Conservation (phyloP, 2,797 vertebrate species). For the Myotis vivesi region DNA sequence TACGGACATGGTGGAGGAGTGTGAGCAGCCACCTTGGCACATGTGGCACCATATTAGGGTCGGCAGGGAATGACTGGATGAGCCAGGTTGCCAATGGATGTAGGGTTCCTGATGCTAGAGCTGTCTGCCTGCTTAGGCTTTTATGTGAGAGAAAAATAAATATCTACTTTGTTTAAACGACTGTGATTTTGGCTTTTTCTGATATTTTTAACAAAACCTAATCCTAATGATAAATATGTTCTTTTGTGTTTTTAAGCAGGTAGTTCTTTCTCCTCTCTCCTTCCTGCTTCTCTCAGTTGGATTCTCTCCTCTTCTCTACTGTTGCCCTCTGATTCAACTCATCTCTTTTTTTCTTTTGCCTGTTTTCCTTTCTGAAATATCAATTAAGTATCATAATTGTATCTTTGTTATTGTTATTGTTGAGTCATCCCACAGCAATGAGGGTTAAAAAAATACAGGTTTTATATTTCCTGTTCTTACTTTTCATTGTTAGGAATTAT, state of each 20-base stretch:
- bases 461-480: not conserved
- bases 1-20: not conserved
- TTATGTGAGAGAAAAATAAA: not conserved
- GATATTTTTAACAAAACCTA: not conserved
- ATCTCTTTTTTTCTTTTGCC: not conserved
- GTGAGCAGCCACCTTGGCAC: not conserved
- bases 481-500: constrained; percentile 5
- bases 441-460: not conserved
- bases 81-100: not conserved
- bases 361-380: not conserved
- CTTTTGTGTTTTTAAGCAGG: not conserved
- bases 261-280: not conserved
- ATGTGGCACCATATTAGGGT: accelerated
- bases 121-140: not conserved
- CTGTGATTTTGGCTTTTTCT: not conserved
- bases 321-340: not conserved
- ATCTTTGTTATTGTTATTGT: not conserved
- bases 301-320: not conserved
- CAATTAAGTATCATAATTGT: not conserved
- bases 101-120: accelerated
- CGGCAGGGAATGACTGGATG: not conserved
- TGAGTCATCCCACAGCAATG: not conserved
- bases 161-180: not conserved
- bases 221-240: not conserved
- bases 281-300: not conserved